Evolutionary conservation across 2,797 vertebrate genomes (phyloP).

Genomic region (Florisuga fusca): DNA sequence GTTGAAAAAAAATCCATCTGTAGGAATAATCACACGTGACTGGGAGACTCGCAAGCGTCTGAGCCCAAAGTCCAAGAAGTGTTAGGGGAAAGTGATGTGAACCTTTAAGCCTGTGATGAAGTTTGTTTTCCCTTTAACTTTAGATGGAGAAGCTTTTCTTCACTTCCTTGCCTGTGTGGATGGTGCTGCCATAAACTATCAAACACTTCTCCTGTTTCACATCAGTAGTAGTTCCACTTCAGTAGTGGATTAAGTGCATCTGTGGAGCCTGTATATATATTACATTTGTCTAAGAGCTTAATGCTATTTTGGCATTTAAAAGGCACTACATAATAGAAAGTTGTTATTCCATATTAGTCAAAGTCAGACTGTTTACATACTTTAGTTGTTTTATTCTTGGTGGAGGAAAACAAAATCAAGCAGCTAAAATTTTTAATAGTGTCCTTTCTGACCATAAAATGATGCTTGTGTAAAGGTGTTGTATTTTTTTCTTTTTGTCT

Average conservation of each 20-base stretch:
- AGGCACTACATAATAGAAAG: background rate
- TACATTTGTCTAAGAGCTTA: background rate
- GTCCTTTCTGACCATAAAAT: background rate
- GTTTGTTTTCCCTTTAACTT: background rate
- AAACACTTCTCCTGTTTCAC: background rate
- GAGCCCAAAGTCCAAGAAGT: background rate
- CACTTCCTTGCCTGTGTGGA: background rate
- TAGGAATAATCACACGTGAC: background rate
- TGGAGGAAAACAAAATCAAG: background rate
- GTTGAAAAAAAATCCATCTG: background rate
- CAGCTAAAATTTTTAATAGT: background rate
- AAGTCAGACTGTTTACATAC: conserved; percentile 9
- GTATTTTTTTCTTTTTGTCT: background rate
- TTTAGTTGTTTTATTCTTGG: background rate
- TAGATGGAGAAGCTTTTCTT: background rate
- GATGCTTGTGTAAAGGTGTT: background rate
- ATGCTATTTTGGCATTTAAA: background rate
- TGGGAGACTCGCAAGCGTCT: background rate
- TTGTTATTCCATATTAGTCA: background rate
- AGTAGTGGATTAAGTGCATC: background rate
- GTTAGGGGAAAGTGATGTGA: background rate
- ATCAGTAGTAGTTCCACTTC: background rate
- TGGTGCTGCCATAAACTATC: background rate
- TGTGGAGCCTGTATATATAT: background rate
- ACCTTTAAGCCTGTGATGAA: background rate